Evolutionary conservation across 2,888 invertebrate genomes (phyloP), one percentile per base, ranked within the genome.

Genomic region (Rhagonycha fulva): DNA sequence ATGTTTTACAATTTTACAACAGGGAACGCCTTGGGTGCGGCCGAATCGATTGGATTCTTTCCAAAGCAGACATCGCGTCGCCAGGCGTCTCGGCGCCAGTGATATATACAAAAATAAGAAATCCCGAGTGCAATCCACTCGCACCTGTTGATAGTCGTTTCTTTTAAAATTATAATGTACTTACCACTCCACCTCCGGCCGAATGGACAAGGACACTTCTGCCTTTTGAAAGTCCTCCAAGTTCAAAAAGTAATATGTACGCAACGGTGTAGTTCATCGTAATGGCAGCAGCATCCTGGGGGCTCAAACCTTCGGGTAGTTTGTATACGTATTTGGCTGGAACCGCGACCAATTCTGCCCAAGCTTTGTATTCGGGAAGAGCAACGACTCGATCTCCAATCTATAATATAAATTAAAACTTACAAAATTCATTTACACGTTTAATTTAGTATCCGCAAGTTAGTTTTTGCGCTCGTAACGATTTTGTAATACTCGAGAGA

Each of bases 261-360:
- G 96, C 96, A 9, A 96, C 94, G 79, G 95, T 92, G 87, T 95
- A 96, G 88, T 95, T 95, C 90, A 96, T 93, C 80, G 95, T 94
- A 83, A 96, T 91, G 14, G 96, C 95, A 7, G 94, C 94, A 1
- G 95, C 96, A 83, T 96, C 96, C 86, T 94, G 88, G 78, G 93
- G 93, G 32, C 91, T 91, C 92, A 96, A 92, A 79, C 92, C 93
- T 70, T 91, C 91, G 14, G 95, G 95, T 83, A 95, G 89, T 72
- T 91, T 92, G 89, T 94, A 96, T 80, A 95, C 95, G 83, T 93
- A 93, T 85, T 93, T 93, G n/a, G 94, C 92, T 3, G 95, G 94
- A 23, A 95, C 94, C 2, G 93, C 89, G 9, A 95, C 95, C 77
- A 95, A 89, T 88, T 96, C 96, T 9, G 96, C 94, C 96, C 96